Conservation (phyloP, 2,113 vertebrate species). For the Piprites chloris region DNA sequence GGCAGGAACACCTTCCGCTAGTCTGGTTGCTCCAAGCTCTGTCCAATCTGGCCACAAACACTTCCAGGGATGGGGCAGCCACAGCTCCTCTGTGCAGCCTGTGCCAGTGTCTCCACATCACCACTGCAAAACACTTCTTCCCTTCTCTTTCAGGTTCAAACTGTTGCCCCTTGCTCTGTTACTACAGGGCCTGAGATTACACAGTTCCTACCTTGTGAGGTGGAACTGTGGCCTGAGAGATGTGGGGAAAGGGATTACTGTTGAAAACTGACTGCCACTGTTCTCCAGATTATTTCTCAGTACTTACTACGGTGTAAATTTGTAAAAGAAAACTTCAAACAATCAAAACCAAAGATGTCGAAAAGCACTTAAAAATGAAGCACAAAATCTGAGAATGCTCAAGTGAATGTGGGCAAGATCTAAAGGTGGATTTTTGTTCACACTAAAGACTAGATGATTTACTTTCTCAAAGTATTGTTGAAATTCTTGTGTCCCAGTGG, state of each 20-base stretch:
- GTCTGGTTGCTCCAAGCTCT: neutral
- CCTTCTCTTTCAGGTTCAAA: neutral
- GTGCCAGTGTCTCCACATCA: neutral
- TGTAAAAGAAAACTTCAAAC: neutral
- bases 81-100: neutral
- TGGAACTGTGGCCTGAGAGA: neutral
- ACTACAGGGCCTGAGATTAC: neutral
- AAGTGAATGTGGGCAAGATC: neutral
- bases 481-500: neutral
- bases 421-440: neutral
- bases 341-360: neutral
- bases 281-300: neutral
- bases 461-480: neutral
- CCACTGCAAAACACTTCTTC: neutral
- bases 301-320: neutral
- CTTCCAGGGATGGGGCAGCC: neutral
- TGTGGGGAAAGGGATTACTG: neutral
- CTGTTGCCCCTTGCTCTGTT: neutral
- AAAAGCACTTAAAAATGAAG: neutral
- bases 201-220: neutral
- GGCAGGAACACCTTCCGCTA: neutral
- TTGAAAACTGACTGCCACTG: neutral
- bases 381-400: neutral
- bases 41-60: neutral
- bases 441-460: neutral